Percentiles rank a stretch among this genome's conserved stretches.
Evolutionary conservation across 2,113 vertebrate genomes (phyloP).

Genomic region (Austrofundulus limnaeus): DNA sequence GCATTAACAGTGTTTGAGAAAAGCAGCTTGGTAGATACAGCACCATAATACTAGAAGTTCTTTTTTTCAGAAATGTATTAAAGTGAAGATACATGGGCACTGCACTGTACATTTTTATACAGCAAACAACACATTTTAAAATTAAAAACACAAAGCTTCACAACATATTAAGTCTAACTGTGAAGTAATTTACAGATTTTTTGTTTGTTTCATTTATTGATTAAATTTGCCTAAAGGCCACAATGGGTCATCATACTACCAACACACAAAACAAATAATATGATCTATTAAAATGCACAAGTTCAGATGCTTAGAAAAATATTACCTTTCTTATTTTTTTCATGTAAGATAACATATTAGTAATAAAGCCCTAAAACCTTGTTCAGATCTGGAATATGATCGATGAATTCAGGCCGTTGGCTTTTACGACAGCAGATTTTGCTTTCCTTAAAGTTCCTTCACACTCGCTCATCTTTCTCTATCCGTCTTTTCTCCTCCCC

Average conservation of each 20-base stretch:
- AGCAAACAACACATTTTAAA: not conserved
- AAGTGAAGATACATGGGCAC: not conserved
- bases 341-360: conserved; percentile 39
- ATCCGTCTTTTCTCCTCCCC: conserved; percentile 25
- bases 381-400: conserved; percentile 64
- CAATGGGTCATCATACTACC: conserved; percentile 10
- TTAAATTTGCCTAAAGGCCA: too few species aligned
- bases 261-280: conserved; percentile 47
- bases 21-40: not conserved
- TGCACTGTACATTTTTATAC: not conserved
- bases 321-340: conserved; percentile 55
- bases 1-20: conserved; percentile 21
- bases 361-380: conserved; percentile 67
- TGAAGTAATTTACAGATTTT: not conserved
- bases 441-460: conserved; percentile 52
- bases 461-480: conserved; percentile 23
- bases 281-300: conserved; percentile 33
- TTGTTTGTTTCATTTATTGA: too few species aligned
- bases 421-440: conserved; percentile 76
- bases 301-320: conserved; percentile 46
- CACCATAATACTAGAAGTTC: conserved; percentile 13
- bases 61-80: conserved; percentile 4
- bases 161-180: too few species aligned
- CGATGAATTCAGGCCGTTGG: conserved; percentile 73
- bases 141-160: too few species aligned